Conservation (phyloP, 2,113 vertebrate genomes). For the Oncorhynchus gorbuscha region DNA sequence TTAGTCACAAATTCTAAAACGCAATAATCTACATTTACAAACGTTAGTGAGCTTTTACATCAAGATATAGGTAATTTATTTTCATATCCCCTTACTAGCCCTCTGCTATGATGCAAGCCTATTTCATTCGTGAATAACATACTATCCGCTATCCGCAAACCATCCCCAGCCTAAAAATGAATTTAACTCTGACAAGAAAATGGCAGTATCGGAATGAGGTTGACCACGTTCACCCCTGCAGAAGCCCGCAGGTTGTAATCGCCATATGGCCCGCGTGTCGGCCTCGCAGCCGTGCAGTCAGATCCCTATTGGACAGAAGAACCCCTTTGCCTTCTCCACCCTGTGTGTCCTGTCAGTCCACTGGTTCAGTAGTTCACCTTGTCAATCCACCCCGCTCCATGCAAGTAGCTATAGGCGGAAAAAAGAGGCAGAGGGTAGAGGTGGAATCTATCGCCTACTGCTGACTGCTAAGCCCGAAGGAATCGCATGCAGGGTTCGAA, state of each 20-base stretch:
- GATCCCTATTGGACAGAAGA: slow-evolving; percentile 45
- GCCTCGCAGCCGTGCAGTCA: slow-evolving; percentile 33
- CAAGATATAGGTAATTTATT: background rate
- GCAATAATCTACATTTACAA: background rate
- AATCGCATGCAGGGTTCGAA: slow-evolving; percentile 26
- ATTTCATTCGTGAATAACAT: background rate
- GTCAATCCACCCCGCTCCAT: slow-evolving; percentile 42
- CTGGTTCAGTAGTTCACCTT: slow-evolving; percentile 58
- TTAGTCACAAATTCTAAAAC: background rate
- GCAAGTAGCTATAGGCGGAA: slow-evolving; percentile 35
- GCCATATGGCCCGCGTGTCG: slow-evolving; percentile 57
- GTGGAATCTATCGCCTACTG: slow-evolving; percentile 44
- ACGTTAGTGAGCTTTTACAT: background rate
- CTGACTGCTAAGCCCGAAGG: slow-evolving; percentile 37
- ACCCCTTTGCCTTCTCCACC: slow-evolving; percentile 11
- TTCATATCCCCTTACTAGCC: background rate
- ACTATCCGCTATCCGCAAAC: background rate
- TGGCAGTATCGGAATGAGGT: slow-evolving; percentile 11
- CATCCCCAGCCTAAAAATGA: background rate
- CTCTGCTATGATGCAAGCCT: background rate
- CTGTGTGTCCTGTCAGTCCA: slow-evolving; percentile 45
- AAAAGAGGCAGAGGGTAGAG: slow-evolving; percentile 38
- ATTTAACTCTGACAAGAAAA: background rate
- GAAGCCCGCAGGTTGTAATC: slow-evolving; percentile 28
- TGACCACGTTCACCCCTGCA: background rate